Percentiles rank a stretch among this genome's conserved stretches.
phyloP scores from a whole-genome alignment of 2,888 invertebrate genomes.

The Xestoiulus laeticollis region DNA sequence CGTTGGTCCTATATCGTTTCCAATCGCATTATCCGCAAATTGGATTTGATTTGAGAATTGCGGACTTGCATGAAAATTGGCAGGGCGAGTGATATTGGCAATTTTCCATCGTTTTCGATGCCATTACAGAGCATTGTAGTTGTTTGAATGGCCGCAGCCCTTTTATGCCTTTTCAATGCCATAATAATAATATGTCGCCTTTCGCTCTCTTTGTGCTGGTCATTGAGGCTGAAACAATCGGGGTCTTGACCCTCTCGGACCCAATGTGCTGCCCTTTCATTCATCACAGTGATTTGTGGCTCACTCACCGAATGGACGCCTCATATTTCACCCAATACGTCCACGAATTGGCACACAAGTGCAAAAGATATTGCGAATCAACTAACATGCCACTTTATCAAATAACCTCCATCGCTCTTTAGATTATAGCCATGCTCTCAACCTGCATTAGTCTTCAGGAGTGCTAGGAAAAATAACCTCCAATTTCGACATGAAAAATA shows the following conservation, averaged over 20 bases:
- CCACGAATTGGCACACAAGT: slow-evolving; percentile 32
- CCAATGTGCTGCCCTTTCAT: slow-evolving; percentile 12
- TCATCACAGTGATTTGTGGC: slow-evolving; percentile 30
- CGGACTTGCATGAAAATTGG: not conserved
- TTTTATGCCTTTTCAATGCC: slow-evolving; percentile 36
- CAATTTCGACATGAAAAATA: too few relatives aligned
- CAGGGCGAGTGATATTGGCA: not conserved
- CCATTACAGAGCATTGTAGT: slow-evolving; percentile 19
- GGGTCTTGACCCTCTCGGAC: not conserved
- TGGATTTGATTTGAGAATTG: slow-evolving; percentile 29
- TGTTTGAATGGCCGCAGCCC: not conserved
- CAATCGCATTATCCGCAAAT: not conserved
- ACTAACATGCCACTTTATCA: slow-evolving; percentile 14
- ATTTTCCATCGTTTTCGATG: slow-evolving; percentile 14
- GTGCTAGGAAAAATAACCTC: not conserved
- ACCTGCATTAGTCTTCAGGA: not conserved
- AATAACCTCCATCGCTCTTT: not conserved
- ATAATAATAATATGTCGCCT: slow-evolving; percentile 12
- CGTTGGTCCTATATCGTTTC: slow-evolving; percentile 9
- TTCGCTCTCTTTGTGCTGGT: not conserved
- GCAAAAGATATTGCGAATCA: slow-evolving; percentile 38
- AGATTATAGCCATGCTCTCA: not conserved
- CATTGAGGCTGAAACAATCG: slow-evolving; percentile 24
- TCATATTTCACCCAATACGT: slow-evolving; percentile 5
- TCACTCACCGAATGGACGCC: slow-evolving; percentile 27